Conservation (phyloP, 2,888 invertebrate species). For the Diogma glabrata region DNA sequence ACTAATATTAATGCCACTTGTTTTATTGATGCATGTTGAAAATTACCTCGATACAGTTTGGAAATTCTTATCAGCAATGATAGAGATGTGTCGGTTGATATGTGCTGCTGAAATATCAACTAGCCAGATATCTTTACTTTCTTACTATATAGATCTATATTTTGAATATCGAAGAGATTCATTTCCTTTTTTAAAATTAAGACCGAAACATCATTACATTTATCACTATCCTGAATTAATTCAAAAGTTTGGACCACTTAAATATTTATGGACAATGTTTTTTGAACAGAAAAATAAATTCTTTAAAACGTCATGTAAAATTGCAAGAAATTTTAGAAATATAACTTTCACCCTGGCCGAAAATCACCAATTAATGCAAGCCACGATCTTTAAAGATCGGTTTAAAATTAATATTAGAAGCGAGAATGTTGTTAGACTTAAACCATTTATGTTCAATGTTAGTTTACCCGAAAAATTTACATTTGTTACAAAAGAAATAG, state of each 20-base stretch:
- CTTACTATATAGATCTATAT: too few relatives aligned
- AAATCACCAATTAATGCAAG: constrained; percentile 7
- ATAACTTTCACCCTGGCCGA: background rate
- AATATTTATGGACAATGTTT: background rate
- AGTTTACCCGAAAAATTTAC: background rate
- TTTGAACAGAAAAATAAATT: background rate
- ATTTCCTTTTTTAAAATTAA: too few relatives aligned
- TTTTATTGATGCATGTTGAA: too few relatives aligned
- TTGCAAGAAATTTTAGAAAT: background rate
- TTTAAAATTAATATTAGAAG: constrained; percentile 1
- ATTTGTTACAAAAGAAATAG: constrained; percentile 8
- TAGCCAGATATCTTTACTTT: too few relatives aligned
- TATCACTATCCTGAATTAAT: background rate
- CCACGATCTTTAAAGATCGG: background rate
- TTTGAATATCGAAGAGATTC: too few relatives aligned
- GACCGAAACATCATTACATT: too few relatives aligned
- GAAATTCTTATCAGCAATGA: too few relatives aligned
- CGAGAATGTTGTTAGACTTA: background rate
- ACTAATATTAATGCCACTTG: too few relatives aligned
- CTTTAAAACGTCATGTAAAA: background rate
- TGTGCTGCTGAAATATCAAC: too few relatives aligned
- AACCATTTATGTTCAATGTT: constrained; percentile 3
- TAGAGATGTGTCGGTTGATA: too few relatives aligned
- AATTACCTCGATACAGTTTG: too few relatives aligned
- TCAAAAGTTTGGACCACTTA: background rate